A percentile compares a stretch with the other conserved stretches of the same genome.
These are phyloP conservation scores for Lottia gigantea DNA, from an alignment of 2,888 invertebrate genomes.

Conservation along the genomic window DNA sequence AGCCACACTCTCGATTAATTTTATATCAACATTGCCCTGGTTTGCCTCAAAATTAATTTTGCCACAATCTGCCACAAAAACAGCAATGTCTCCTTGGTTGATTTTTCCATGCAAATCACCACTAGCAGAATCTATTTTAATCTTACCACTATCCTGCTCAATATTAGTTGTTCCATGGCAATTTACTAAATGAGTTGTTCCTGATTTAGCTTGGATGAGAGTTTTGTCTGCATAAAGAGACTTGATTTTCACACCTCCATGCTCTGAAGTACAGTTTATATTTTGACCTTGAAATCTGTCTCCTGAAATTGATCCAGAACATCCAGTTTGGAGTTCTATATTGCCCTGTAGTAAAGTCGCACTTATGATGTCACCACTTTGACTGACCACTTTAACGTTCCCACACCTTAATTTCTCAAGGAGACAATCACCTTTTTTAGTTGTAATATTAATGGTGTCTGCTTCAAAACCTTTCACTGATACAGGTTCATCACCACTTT, in stretches of 20 bases:
- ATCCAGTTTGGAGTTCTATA: not conserved
- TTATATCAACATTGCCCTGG: no score
- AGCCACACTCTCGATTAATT: no score
- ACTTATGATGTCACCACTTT: not conserved
- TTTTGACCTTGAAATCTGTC: slow-evolving; percentile 2
- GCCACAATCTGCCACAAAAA: no score
- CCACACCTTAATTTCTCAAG: not conserved
- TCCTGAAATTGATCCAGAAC: not conserved
- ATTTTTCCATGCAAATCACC: not conserved
- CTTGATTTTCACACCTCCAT: not conserved
- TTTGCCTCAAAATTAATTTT: no score
- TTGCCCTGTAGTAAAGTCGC: not conserved
- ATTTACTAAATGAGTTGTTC: not conserved
- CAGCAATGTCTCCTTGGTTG: not conserved
- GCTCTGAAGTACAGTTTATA: not conserved
- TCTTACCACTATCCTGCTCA: not conserved
- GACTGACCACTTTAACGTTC: not conserved
- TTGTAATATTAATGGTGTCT: not conserved
- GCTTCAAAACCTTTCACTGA: not conserved
- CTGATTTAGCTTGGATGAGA: not conserved
- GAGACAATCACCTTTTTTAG: not conserved
- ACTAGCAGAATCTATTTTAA: not conserved
- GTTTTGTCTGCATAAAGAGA: not conserved
- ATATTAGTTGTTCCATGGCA: not conserved
- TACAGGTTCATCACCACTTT: not conserved